Percentiles rank a stretch among this genome's conserved stretches.
phyloP scores from a whole-genome alignment of 2,888 invertebrate species.

The Pterostichus madidus region DNA sequence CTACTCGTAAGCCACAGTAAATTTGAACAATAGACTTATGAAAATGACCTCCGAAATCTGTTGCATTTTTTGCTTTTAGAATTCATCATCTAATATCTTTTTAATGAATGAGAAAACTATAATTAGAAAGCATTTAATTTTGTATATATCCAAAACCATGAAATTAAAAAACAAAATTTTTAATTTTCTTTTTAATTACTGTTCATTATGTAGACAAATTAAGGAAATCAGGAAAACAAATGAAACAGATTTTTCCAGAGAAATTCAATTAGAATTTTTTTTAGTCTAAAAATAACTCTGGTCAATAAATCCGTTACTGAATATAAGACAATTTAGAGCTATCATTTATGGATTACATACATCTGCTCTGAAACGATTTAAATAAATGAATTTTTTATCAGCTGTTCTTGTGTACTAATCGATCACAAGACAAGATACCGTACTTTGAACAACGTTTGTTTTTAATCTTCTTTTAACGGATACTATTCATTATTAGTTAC shows the following conservation, averaged over 20 bases:
- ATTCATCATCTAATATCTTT: constrained; percentile 36
- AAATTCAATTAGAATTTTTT: background rate
- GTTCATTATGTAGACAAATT: background rate
- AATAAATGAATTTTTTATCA: constrained; percentile 5
- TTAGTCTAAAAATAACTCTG: constrained; percentile 10
- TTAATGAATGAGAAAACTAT: constrained; percentile 33
- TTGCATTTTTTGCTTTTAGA: constrained; percentile 27
- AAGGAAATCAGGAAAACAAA: background rate
- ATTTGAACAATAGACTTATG: constrained; percentile 17
- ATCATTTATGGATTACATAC: constrained; percentile 12
- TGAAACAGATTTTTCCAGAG: background rate
- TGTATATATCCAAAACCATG: background rate
- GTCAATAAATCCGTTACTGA: constrained; percentile 11
- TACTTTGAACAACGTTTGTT: background rate
- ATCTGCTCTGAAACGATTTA: background rate
- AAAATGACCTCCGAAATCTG: constrained; percentile 7
- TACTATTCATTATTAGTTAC: constrained; percentile 1
- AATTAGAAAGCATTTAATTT: constrained; percentile 38
- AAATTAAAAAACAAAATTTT: constrained; percentile 10
- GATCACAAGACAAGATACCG: background rate
- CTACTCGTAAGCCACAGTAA: no score
- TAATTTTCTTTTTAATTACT: constrained; percentile 27
- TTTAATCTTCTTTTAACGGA: background rate
- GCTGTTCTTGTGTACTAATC: background rate
- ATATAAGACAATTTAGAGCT: constrained; percentile 4